Conservation (phyloP, 2,888 invertebrate genomes). For the Drosophila monieri region DNA sequence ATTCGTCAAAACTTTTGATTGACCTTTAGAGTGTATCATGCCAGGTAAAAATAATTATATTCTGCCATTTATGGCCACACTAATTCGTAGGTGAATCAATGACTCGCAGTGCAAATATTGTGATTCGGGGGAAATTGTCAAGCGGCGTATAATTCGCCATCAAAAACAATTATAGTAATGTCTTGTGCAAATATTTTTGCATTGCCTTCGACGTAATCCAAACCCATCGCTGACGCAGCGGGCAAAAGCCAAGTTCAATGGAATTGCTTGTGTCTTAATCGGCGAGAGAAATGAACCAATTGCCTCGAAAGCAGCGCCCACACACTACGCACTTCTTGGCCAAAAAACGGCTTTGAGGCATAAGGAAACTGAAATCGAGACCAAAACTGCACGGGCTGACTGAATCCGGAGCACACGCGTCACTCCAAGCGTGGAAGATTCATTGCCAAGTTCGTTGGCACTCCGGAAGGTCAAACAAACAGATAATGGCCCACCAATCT, state of each 20-base stretch:
- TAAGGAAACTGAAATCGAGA: background rate
- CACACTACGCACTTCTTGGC: conserved; percentile 16
- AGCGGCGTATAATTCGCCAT: conserved; percentile 46
- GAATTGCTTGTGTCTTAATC: conserved; percentile 57
- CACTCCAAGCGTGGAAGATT: conserved; percentile 45
- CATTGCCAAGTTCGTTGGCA: conserved; percentile 77
- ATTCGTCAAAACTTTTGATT: background rate
- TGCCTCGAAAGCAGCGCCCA: conserved; percentile 11
- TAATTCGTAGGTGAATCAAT: conserved; percentile 58
- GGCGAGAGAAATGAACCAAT: conserved; percentile 35
- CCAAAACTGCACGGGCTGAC: conserved; percentile 19
- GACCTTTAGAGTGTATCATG: conserved; percentile 23
- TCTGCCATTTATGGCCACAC: conserved; percentile 57
- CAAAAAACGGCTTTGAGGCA: conserved; percentile 8
- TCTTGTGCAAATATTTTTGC: conserved; percentile 58
- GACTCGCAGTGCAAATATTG: conserved; percentile 61
- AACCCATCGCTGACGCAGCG: conserved; percentile 35
- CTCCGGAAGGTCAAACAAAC: conserved; percentile 54
- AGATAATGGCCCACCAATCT: conserved; percentile 51
- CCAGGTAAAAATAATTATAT: conserved; percentile 48
- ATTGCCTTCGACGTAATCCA: conserved; percentile 39
- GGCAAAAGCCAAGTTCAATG: conserved; percentile 60
- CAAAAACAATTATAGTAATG: conserved; percentile 47
- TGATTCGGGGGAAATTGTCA: conserved; percentile 63
- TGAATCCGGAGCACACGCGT: conserved; percentile 43